phyloP scores from a whole-genome alignment of 2,888 invertebrate species.

The Teinopalpus imperialis region DNA sequence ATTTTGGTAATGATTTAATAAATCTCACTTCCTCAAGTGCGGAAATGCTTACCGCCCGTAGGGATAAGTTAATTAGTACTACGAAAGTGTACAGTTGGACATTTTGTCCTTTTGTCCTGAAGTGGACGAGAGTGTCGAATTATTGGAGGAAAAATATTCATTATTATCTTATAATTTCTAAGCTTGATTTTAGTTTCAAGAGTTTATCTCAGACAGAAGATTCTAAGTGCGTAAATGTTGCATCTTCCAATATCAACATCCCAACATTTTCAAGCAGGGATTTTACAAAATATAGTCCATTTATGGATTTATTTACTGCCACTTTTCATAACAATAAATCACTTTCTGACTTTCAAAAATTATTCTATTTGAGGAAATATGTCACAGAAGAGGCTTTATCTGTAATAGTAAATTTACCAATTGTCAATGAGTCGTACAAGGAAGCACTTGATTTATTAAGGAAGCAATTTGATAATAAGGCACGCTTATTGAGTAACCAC shows the following conservation, averaged over 20 bases:
- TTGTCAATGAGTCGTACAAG: constrained; percentile 23
- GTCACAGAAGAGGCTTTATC: constrained; percentile 3
- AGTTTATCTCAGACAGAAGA: no score
- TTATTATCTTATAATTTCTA: no score
- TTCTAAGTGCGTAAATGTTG: no score
- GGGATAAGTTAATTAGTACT: no score
- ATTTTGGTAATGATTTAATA: no score
- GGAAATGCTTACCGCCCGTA: no score
- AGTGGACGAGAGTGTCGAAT: no score
- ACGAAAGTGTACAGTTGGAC: no score
- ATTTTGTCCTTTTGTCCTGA: no score
- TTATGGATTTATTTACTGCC: constrained; percentile 8
- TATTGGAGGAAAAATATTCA: no score
- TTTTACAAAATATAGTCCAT: constrained; percentile 7
- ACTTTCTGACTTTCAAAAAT: constrained; percentile 12
- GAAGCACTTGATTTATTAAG: constrained; percentile 22
- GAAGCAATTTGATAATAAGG: constrained; percentile 26
- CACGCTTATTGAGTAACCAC: constrained; percentile 9
- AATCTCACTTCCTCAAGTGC: no score
- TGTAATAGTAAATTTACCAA: constrained; percentile 26
- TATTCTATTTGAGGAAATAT: constrained; percentile 28
- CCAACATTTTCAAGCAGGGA: not conserved
- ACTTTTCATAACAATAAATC: constrained; percentile 1
- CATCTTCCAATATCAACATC: not conserved
- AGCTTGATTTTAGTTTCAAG: no score